Base-by-base conservation (phyloP, 2,113 vertebrate genomes). In the Tragelaphus strepsiceros region DNA sequence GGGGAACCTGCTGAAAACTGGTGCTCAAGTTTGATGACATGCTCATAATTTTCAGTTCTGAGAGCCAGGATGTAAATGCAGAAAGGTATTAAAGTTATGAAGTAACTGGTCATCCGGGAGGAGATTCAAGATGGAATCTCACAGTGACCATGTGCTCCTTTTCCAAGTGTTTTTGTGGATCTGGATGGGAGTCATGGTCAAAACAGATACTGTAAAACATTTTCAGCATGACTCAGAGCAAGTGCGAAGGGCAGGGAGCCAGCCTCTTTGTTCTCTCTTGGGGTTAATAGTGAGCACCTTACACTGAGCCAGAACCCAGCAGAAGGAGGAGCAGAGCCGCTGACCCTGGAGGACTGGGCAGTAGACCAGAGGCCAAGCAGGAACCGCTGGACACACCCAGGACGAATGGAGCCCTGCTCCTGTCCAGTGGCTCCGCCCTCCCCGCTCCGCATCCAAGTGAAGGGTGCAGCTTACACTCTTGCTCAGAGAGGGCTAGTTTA, bases 151-250 rank as follows among this genome's bases (percentile, higher is more conserved):
- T 2, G 74, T 15, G 88, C 49, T 15, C 51, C 77, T 94, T 49
- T 93, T 49, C 1, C 39, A 88, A 90, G 24, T 84, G 61, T 15
- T 78, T 0, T 51, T 26, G 6, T 32, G 46, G 35, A 12, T 82
- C 15, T 28, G 35, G 13, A 82, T 5, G 6, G 35, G 56, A 56
- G 28, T 64, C 88, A 24, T 6, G 62, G 53, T 80, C 54, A 46
- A 91, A 94, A 58, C 53, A 96, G 71, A 88, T 7, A 77, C 51
- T 62, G 43, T 30, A 49, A 92, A 91, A 77, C 87, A 8, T 54
- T 62, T 53, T 30, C 87, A 85, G 6, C 46, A 26, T 86, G 84
- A 95, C 61, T 94, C 95, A 96, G 83, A 90, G 84, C 22, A 14
- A 30, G 67, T 11, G n/a, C 43, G 56, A 26, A 53, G 90, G 94